phyloP scores from a whole-genome alignment of 2,113 vertebrate species.

The Varanus salvator region DNA sequence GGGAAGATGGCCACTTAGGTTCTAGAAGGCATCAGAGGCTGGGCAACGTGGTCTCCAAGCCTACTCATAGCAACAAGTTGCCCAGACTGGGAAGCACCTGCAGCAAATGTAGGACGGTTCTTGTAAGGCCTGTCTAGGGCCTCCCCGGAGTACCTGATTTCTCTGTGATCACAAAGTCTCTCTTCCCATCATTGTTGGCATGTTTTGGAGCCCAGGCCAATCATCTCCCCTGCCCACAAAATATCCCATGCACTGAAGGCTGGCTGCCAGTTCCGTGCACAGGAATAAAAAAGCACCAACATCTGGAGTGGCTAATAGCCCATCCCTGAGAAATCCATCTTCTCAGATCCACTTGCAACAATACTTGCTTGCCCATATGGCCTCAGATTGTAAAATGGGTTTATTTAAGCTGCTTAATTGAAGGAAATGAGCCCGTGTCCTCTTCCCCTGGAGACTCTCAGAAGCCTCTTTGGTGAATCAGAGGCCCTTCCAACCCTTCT shows the following conservation, averaged over 20 bases:
- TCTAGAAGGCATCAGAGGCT: background rate
- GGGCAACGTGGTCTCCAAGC: background rate
- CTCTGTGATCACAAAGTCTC: background rate
- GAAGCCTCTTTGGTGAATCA: background rate
- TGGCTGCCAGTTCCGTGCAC: too few relatives aligned
- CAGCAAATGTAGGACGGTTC: background rate
- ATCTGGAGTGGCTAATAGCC: background rate
- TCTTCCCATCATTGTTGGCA: background rate
- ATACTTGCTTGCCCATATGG: slow-evolving; percentile 36
- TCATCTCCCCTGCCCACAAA: too few relatives aligned
- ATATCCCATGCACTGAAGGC: too few relatives aligned
- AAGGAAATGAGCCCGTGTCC: background rate
- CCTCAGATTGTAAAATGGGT: background rate
- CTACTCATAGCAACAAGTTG: background rate
- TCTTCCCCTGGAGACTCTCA: background rate
- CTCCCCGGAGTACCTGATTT: background rate
- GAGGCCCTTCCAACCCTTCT: background rate
- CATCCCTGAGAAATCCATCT: background rate
- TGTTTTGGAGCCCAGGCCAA: too few relatives aligned
- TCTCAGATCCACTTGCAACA: slow-evolving; percentile 43
- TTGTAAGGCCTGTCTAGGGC: background rate
- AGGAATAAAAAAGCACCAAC: background rate
- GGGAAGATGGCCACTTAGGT: background rate
- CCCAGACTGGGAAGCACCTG: background rate
- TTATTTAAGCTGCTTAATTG: background rate